Evolutionary conservation across 2,797 vertebrate species (phyloP), one percentile per base, ranked within the genome.

Genomic region (Helarctos malayanus): DNA sequence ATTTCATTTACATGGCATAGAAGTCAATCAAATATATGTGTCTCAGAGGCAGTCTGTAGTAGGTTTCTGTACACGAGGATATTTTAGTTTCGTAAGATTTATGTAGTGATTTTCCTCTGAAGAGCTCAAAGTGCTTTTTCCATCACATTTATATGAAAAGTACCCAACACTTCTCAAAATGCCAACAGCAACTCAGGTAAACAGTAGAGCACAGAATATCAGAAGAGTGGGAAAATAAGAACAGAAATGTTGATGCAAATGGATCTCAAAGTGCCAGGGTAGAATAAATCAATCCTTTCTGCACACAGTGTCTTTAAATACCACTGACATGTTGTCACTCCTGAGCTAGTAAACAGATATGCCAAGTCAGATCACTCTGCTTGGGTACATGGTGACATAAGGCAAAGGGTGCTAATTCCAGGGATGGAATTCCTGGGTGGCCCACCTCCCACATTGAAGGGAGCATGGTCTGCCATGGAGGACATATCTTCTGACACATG

Each of bases 121-220:
- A 75, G 61, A 83, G 29, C 21, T 89, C 76, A 81, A 90, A 87
- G 63, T 65, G 35, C 49, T 88, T 97, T 85, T 85, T 63, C 56
- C 4, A 84, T 63, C 89, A 84, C 35, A 73, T 81, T 89, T 65
- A 84, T 21, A 81, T 69, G 85, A 96, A 95, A 45, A 27, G 81
- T 35, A 82, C 47, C 54, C 92, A 96, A 80, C 7, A 35, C 16
- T 89, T 94, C 76, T 38, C 75, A 23, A 91, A 94, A 94, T 63
- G 78, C 52, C 69, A 49, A 93, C 71, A 94, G 75, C 68, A 91
- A 84, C n/a, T 49, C 69, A 91, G 56, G 57, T 88, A 52, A 95
- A 79, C 38, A 94, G 41, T 1, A 78, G 25, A 82, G 76, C 47
- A 27, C 0, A 1, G n/a, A n/a, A 15, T 75, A 69, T 12, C 56